Base-by-base conservation (phyloP, 2,888 invertebrate genomes). In the Cheilosia urbana region DNA sequence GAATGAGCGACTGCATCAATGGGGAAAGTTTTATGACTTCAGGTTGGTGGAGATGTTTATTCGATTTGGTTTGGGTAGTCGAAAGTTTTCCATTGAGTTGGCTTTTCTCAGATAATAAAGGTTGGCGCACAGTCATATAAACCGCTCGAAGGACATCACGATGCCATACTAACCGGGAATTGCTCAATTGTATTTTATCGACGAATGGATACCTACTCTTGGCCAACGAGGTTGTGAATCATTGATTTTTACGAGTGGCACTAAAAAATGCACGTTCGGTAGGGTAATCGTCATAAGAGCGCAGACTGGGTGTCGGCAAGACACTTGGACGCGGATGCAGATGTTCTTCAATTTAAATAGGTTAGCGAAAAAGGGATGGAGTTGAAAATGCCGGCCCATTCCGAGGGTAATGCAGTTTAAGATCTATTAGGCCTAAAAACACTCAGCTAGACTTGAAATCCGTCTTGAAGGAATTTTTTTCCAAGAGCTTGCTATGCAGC, bases 21-120 rank as follows among this genome's bases (percentile, higher is more conserved):
- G 66, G 40, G 27, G n/a, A 68, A 68, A 68, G 27, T 68, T 68
- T 53, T 68, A 53, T 42, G 27, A 30, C 40, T 27, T 15, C 45
- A 37, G 37, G 37, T 37, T 34, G 47, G n/a, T 4, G n/a, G n/a
- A 40, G 53, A 19, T 34, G 30, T 47, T 49, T 49, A 21, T 17
- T 34, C 19, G 5, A 49, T 34, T 63, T 63, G 30, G 42, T 57
- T 57, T 19, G 57, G n/a, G 4, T 30, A 11, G 3, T 30, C 49
- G 49, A 21, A 49, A 47, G 34, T 49, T 49, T 34, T 19, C 19
- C 13, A 5, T 17, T 37, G 19, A 19, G 30, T 34, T 37, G 3
- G 47, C 13, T 17, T 19, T 13, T 19, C 0, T 27, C 34, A 19
- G 34, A 21, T 58, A 58, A 60, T 11, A 40, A 40, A 60, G 34